Percentiles rank a stretch among this genome's conserved stretches.
phyloP scores from a whole-genome alignment of 2,797 vertebrate genomes.

The Tapirus indicus region DNA sequence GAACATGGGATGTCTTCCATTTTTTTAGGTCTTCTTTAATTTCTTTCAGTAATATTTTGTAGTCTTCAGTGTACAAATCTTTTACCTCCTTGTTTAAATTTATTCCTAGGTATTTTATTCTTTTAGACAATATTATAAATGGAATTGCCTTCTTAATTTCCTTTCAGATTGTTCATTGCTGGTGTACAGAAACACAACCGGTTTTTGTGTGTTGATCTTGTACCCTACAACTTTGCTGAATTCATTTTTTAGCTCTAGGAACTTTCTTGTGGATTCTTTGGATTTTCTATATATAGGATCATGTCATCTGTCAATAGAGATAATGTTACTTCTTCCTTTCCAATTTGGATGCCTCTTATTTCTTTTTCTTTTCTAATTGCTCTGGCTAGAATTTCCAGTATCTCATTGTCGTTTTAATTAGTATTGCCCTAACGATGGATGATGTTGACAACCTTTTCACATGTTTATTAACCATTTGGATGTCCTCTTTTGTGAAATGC shows the following conservation, averaged over 20 bases:
- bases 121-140: not conserved
- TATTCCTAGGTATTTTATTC: not conserved
- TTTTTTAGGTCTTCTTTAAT: not conserved
- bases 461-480: not conserved
- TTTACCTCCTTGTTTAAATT: not conserved
- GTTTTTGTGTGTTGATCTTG: not conserved
- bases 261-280: not conserved
- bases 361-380: not conserved
- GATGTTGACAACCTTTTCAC: not conserved
- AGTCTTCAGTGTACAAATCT: not conserved
- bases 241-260: not conserved
- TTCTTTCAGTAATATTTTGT: not conserved
- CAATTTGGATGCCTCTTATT: not conserved
- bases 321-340: not conserved
- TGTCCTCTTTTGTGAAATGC: not conserved
- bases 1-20: not conserved
- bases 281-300: not conserved
- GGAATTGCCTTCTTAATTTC: not conserved
- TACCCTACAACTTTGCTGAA: not conserved
- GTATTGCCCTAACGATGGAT: not conserved
- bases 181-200: not conserved
- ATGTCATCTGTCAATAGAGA: not conserved
- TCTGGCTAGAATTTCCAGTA: not conserved
- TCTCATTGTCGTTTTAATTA: not conserved
- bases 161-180: not conserved